A percentile compares a stretch with the other conserved stretches of the same genome.
These are phyloP conservation scores for Aleiodes alternator DNA, from an alignment of 2,888 invertebrate species.

Conservation along the genomic window DNA sequence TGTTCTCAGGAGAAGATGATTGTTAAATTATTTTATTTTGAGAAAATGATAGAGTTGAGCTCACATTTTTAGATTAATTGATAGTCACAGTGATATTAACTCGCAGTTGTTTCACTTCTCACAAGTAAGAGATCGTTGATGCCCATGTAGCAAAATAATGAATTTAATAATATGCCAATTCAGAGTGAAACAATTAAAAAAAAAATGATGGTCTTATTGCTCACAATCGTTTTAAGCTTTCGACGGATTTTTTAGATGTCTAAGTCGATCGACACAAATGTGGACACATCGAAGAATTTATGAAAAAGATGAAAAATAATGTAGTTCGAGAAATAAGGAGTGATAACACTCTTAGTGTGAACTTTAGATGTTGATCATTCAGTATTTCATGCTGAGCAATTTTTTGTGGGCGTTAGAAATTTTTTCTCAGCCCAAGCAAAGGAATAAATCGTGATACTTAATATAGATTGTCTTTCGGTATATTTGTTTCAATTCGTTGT, in stretches of 20 bases:
- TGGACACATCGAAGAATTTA: conserved; percentile 24
- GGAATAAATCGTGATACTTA: conserved; percentile 5
- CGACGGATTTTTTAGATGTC: background rate
- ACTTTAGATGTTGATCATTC: conserved; percentile 23
- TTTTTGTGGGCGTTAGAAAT: background rate
- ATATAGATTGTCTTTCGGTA: conserved; percentile 21
- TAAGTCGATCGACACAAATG: conserved; percentile 4
- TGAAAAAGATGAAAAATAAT: background rate
- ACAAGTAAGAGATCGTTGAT: background rate
- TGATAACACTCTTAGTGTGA: conserved; percentile 21
- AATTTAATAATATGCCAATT: conserved; percentile 9
- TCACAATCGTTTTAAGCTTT: conserved; percentile 28
- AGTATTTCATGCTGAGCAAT: conserved; percentile 1
- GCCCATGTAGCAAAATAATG: background rate
- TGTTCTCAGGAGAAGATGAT: background rate
- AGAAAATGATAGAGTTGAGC: conserved; percentile 5
- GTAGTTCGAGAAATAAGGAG: background rate
- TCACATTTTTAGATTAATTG: conserved; percentile 3
- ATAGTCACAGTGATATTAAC: conserved; percentile 8
- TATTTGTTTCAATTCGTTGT: background rate
- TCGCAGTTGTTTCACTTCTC: background rate
- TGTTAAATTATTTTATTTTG: conserved; percentile 22
- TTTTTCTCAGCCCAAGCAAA: background rate
- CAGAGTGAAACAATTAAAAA: background rate
- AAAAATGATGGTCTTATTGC: conserved; percentile 21